These are phyloP conservation scores for Microctonus brassicae DNA, from an alignment of 2,888 invertebrate species.

Conservation along the genomic window DNA sequence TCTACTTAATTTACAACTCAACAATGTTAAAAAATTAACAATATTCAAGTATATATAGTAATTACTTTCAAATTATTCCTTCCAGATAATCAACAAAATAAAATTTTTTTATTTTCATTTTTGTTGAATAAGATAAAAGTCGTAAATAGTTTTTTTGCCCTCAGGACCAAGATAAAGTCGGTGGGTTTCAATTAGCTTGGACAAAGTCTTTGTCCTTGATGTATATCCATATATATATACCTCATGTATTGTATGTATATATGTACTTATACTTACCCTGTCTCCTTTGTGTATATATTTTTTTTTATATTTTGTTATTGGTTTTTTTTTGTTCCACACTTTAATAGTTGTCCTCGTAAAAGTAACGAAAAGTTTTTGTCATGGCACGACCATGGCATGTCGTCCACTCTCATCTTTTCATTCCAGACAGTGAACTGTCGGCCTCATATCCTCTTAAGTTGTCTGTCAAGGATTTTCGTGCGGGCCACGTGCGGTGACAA, in stretches of 20 bases:
- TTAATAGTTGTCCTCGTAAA: background rate
- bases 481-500: slow-evolving; percentile 32
- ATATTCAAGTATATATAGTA: too few species aligned
- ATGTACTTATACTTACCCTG: background rate
- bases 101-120: background rate
- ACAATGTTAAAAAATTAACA: too few species aligned
- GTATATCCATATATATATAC: background rate
- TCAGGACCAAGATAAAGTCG: background rate
- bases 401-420: slow-evolving; percentile 1
- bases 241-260: background rate
- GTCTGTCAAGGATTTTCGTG: slow-evolving; percentile 43
- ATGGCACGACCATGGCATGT: background rate
- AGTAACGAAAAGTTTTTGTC: background rate
- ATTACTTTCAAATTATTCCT: background rate
- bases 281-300: background rate
- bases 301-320: background rate
- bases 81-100: background rate
- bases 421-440: slow-evolving; percentile 31
- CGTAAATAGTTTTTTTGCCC: background rate
- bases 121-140: background rate
- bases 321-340: background rate
- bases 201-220: background rate
- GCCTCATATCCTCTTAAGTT: slow-evolving; percentile 40
- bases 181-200: slow-evolving; percentile 5
- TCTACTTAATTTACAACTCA: background rate